Base-by-base conservation (phyloP, 2,888 invertebrate genomes). In the Agrenia bidenticulata region DNA sequence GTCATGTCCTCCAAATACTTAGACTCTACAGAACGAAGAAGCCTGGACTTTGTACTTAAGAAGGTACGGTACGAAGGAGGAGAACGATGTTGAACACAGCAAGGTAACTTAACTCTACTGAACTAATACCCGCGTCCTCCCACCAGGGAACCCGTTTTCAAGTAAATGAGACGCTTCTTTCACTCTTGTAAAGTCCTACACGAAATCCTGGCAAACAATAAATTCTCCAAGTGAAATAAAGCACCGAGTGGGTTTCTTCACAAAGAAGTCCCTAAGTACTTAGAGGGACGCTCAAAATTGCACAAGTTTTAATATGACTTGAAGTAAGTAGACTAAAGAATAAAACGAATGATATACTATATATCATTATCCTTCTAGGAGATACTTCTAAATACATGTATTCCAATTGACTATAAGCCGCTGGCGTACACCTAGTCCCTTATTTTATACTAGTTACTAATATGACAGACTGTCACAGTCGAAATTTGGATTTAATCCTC, bases 391-490 rank as follows among this genome's bases (percentile, higher is more conserved):
- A n/a, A n/a, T n/a, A n/a, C n/a, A n/a, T n/a, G n/a, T n/a, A n/a
- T n/a, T n/a, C n/a, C n/a, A n/a, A n/a, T n/a, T n/a, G n/a, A n/a
- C n/a, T n/a, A n/a, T n/a, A n/a, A n/a, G n/a, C n/a, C n/a, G n/a
- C n/a, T n/a, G n/a, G n/a, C n/a, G n/a, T n/a, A n/a, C n/a, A n/a
- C n/a, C n/a, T n/a, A n/a, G n/a, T n/a, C 5, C 32, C 32, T 32
- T 32, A 32, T 32, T 32, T 32, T 32, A 32, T 32, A 11, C 5
- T 9, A 45, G 45, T 45, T 5, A 45, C n/a, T 54, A 15, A 54
- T n/a, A 61, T 61, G 61, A 61, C 61, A 61, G 61, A 54, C 42
- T 61, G 61, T 61, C 61, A 54, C 24, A 61, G 55, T 37, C 26
- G 45, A 55, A 54, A 55, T 61, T 61, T 27, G 26, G 61, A 61